Percentiles rank a stretch among this genome's conserved stretches.
Evolutionary conservation across 2,797 vertebrate species (phyloP).

Genomic region (Microhierax caerulescens): DNA sequence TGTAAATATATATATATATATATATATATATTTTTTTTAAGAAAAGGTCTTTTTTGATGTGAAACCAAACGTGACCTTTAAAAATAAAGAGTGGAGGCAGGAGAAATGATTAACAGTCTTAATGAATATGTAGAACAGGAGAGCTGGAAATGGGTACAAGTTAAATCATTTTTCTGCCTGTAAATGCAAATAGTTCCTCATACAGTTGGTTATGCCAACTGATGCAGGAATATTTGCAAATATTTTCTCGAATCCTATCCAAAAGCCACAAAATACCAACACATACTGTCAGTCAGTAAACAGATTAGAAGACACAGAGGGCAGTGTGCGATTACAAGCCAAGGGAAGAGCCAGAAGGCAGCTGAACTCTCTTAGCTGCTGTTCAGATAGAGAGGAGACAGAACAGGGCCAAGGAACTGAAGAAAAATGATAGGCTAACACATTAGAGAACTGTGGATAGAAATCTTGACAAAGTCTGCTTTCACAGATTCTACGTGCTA

Average conservation of each 20-base stretch:
- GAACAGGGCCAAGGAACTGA: background rate
- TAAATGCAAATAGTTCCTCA: slow-evolving; percentile 32
- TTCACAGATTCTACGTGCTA: background rate
- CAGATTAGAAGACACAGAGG: slow-evolving; percentile 32
- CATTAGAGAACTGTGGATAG: background rate
- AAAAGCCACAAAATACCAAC: slow-evolving; percentile 31
- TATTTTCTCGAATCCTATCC: slow-evolving; percentile 42
- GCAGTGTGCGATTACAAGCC: slow-evolving; percentile 4
- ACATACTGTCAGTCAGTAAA: background rate
- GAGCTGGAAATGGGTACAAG: slow-evolving; percentile 42
- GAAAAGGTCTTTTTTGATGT: background rate
- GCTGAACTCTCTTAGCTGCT: background rate
- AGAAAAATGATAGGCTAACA: background rate
- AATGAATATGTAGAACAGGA: slow-evolving; percentile 58
- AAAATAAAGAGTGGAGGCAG: background rate
- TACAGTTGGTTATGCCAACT: background rate
- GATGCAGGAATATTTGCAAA: slow-evolving; percentile 48
- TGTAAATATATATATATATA: background rate
- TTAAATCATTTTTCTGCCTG: slow-evolving; percentile 29
- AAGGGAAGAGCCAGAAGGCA: background rate
- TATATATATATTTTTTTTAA: too few relatives aligned
- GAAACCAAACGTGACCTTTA: slow-evolving; percentile 26
- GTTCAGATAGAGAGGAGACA: background rate
- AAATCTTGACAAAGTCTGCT: background rate
- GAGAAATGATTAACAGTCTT: slow-evolving; percentile 43